Base-by-base conservation (phyloP, 2,797 vertebrate species). In the Sorex maritimensis region DNA sequence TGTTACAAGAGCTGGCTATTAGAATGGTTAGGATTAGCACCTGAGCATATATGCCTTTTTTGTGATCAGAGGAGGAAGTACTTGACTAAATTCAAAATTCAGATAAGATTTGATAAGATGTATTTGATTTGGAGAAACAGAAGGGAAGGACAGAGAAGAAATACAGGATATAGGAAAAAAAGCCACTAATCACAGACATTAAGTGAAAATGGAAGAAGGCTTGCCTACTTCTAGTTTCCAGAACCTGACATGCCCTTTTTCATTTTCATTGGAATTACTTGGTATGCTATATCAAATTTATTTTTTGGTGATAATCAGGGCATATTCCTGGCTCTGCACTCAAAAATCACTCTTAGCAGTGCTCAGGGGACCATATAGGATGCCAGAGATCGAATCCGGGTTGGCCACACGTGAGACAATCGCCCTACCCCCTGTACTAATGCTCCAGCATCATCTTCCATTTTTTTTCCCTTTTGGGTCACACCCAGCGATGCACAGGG, bases 141-240 rank as follows among this genome's bases (percentile, higher is more conserved):
- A 1, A 79, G 71, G 24, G 4, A 68, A 5, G 11, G 2, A 72
- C 7, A 14, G n/a, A 14, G 81, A 89, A 74, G 75, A 41, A 3
- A 61, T 38, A 78, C 5, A 92, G 58, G 63, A 92, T 92, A 55
- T 15, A 28, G 13, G 4, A 86, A 77, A 75, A 72, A 23, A 41
- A 4, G 8, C 19, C n/a, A 26, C 1, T 5, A 79, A 63, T 83
- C 69, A 24, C 1, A 38, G 21, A 89, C 26, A 78, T n/a, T n/a
- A 49, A 71, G n/a, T 71, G 69, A 65, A 88, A 6, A 61, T 86
- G 7, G 38, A 86, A 91, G 81, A 75, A n/a, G 46, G 6, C n/a
- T 58, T 41, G 23, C 7, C 12, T 81, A 61, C 49, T 71, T 86
- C 38, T 94, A 26, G 73, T 6, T 61, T 61, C 21, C 21, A 61